These are phyloP conservation scores for Tetrax tetrax DNA, from an alignment of 2,113 vertebrate species.

Conservation along the genomic window DNA sequence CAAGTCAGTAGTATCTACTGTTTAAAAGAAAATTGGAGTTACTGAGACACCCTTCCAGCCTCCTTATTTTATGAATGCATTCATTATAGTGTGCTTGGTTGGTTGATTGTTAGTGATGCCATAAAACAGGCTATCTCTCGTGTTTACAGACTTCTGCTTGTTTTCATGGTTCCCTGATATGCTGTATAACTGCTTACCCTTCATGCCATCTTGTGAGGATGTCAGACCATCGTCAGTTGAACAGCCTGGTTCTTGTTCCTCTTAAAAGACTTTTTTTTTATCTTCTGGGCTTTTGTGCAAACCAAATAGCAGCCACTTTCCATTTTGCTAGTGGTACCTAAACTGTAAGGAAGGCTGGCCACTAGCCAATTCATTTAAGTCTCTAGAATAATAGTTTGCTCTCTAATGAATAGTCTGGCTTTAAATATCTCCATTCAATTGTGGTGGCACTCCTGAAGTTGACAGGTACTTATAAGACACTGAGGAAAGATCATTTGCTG, in stretches of 20 bases:
- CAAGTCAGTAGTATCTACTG: not conserved
- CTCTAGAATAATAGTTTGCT: constrained; percentile 61
- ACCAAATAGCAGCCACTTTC: constrained; percentile 47
- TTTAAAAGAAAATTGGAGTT: not conserved
- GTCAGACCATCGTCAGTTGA: not conserved
- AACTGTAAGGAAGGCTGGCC: constrained; percentile 42
- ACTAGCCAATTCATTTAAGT: constrained; percentile 55
- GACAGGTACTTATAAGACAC: constrained; percentile 54
- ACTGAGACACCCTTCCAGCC: not conserved
- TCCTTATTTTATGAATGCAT: not conserved
- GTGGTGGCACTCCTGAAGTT: constrained; percentile 46
- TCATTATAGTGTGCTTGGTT: not conserved
- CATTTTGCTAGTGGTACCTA: constrained; percentile 30
- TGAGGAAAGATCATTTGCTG: constrained; percentile 52
- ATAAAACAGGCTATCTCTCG: not conserved
- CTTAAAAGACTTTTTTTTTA: not conserved
- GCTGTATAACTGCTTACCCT: not conserved
- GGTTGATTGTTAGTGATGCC: not conserved
- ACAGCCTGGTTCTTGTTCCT: constrained; percentile 8
- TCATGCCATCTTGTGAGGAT: not conserved
- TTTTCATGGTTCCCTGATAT: not conserved
- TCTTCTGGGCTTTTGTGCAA: constrained; percentile 26
- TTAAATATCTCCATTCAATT: constrained; percentile 59
- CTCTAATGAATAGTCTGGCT: constrained; percentile 64
- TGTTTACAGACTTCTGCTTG: not conserved